Percentiles rank a stretch among this genome's conserved stretches.
phyloP scores from a whole-genome alignment of 2,888 invertebrate species.

The Drosophila rubida region DNA sequence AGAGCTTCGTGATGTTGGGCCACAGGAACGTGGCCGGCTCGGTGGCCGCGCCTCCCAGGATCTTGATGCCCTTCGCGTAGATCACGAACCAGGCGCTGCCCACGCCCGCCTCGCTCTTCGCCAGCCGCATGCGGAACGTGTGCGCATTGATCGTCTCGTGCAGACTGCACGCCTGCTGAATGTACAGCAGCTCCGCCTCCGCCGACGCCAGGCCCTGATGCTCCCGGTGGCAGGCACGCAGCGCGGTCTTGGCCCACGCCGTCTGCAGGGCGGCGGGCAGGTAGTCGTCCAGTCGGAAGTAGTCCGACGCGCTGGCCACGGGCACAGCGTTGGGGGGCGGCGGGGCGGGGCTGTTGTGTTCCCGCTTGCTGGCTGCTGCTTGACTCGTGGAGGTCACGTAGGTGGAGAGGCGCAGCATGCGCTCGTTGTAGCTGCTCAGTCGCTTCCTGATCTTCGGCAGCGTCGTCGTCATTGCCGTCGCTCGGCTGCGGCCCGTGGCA shows the following conservation, averaged over 20 bases:
- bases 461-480: conserved; percentile 67
- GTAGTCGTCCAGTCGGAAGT: conserved; percentile 94
- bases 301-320: conserved; percentile 78
- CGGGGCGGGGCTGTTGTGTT: not conserved
- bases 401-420: conserved; percentile 77
- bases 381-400: conserved; percentile 66
- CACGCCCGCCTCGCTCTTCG: conserved; percentile 90
- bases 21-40: conserved; percentile 94
- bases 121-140: conserved; percentile 91
- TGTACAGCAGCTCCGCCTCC: conserved; percentile 95
- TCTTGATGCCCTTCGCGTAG: conserved; percentile 95
- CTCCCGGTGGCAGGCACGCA: conserved; percentile 93
- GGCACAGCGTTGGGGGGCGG: conserved; percentile 20
- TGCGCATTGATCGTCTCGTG: conserved; percentile 96
- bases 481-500: not conserved
- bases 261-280: conserved; percentile 89
- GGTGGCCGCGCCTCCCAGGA: conserved; percentile 87
- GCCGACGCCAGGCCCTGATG: conserved; percentile 91
- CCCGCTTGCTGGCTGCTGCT: conserved; percentile 36
- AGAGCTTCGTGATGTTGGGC: conserved; percentile 97
- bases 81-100: conserved; percentile 95
- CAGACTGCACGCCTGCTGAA: conserved; percentile 93
- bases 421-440: conserved; percentile 75
- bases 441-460: conserved; percentile 81
- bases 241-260: conserved; percentile 85